Evolutionary conservation across 2,888 invertebrate genomes (phyloP).

Genomic region (Clivina fossor): DNA sequence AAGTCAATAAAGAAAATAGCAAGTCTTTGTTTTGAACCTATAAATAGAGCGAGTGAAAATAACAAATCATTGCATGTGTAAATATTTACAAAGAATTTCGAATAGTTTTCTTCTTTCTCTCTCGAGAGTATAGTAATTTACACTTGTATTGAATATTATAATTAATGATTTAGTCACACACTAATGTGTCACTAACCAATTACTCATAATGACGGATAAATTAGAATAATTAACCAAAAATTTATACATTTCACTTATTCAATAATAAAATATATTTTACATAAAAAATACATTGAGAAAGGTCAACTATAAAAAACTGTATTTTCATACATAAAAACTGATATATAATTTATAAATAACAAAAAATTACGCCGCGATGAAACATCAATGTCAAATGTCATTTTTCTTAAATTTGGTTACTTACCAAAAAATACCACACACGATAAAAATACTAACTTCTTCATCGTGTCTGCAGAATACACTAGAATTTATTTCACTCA

Average conservation of each 20-base stretch:
- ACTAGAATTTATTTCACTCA: slow-evolving; percentile 25
- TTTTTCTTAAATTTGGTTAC: neutral
- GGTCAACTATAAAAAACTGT: no score
- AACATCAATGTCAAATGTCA: slow-evolving; percentile 14
- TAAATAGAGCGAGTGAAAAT: slow-evolving; percentile 5
- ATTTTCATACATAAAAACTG: neutral
- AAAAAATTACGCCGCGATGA: slow-evolving; percentile 7
- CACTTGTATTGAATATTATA: neutral
- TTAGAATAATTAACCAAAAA: neutral
- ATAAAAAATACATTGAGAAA: no score
- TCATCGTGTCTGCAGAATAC: slow-evolving; percentile 17
- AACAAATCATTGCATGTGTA: neutral
- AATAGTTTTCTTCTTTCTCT: neutral
- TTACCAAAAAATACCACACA: slow-evolving; percentile 27
- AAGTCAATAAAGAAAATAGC: slow-evolving; percentile 2
- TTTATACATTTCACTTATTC: no score
- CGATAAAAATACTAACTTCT: slow-evolving; percentile 19
- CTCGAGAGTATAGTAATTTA: neutral
- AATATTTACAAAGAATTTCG: neutral
- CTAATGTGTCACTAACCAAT: slow-evolving; percentile 13
- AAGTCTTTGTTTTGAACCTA: slow-evolving; percentile 18
- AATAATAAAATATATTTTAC: no score
- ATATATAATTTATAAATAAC: neutral
- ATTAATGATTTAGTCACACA: neutral
- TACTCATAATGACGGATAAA: neutral